phyloP scores from a whole-genome alignment of 2,888 invertebrate genomes.

The Acronicta alni region DNA sequence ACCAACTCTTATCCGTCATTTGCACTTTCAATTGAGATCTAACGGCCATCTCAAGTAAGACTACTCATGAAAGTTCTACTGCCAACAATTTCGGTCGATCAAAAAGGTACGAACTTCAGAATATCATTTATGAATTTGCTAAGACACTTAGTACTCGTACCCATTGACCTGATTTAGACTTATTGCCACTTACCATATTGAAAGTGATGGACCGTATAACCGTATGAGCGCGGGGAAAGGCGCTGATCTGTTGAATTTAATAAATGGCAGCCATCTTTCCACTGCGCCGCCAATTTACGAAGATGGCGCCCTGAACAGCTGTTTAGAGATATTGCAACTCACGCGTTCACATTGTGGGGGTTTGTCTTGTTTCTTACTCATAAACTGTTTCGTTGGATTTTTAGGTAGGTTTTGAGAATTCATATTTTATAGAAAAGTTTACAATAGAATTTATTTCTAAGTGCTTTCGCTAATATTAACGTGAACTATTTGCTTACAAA shows the following conservation, averaged over 20 bases:
- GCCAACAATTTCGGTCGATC: neutral
- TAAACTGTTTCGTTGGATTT: constrained; percentile 20
- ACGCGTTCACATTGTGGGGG: constrained; percentile 62
- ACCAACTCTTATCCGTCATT: neutral
- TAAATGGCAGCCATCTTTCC: constrained; percentile 67
- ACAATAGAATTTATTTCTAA: too few relatives aligned
- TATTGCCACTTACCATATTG: constrained; percentile 54
- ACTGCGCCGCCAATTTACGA: constrained; percentile 56
- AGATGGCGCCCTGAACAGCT: constrained; percentile 59
- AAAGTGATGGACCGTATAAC: constrained; percentile 48
- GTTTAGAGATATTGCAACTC: constrained; percentile 70
- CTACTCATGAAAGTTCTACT: too few relatives aligned
- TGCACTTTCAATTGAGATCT: too few relatives aligned
- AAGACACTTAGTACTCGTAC: constrained; percentile 8
- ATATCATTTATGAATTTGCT: neutral
- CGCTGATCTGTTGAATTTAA: constrained; percentile 62
- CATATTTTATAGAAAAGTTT: too few relatives aligned
- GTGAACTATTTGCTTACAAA: too few relatives aligned
- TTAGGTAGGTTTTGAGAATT: constrained; percentile 5
- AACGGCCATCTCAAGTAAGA: too few relatives aligned
- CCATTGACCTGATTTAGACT: constrained; percentile 45
- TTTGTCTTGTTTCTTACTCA: constrained; percentile 46
- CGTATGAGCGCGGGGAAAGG: constrained; percentile 19
- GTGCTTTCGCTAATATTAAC: too few relatives aligned
- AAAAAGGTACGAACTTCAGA: neutral